Conservation (phyloP, 2,797 vertebrate species). For the Coluber constrictor region DNA sequence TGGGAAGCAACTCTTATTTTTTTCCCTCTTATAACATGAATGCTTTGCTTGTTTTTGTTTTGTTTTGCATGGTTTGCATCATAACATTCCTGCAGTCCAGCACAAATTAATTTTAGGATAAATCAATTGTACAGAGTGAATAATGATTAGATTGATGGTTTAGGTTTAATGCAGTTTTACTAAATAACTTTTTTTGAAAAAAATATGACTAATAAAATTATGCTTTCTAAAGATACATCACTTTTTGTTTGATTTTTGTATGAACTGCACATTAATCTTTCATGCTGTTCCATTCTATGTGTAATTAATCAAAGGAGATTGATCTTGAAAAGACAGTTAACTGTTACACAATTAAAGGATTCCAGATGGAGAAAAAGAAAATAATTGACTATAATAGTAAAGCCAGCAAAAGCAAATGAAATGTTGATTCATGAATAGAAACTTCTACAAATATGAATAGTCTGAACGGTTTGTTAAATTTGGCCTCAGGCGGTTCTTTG, state of each 20-base stretch:
- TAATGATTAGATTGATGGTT: not conserved
- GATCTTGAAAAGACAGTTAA: slow-evolving; percentile 23
- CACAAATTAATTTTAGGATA: not conserved
- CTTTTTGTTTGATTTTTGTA: slow-evolving; percentile 26
- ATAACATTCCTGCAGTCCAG: not conserved
- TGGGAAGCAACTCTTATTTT: not conserved
- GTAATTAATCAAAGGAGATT: slow-evolving; percentile 29
- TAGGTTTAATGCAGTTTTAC: not conserved
- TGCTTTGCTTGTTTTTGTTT: not conserved
- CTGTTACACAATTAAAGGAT: slow-evolving; percentile 25
- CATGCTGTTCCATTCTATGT: slow-evolving; percentile 13
- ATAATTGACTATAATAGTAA: slow-evolving; percentile 33
- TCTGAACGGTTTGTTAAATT: slow-evolving; percentile 2
- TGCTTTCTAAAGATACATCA: slow-evolving; percentile 9
- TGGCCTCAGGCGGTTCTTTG: not conserved
- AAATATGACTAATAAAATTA: slow-evolving; percentile 14
- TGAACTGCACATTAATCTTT: slow-evolving; percentile 19
- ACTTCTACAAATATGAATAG: slow-evolving; percentile 9
- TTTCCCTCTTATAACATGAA: not conserved
- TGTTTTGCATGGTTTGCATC: not conserved
- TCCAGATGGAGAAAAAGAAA: slow-evolving; percentile 18
- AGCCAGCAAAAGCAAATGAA: slow-evolving; percentile 20
- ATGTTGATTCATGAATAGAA: slow-evolving; percentile 30
- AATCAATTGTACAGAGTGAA: not conserved
- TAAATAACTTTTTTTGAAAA: not conserved